Evolutionary conservation across 2,113 vertebrate species (phyloP).

Genomic region (Periophthalmus modestus): DNA sequence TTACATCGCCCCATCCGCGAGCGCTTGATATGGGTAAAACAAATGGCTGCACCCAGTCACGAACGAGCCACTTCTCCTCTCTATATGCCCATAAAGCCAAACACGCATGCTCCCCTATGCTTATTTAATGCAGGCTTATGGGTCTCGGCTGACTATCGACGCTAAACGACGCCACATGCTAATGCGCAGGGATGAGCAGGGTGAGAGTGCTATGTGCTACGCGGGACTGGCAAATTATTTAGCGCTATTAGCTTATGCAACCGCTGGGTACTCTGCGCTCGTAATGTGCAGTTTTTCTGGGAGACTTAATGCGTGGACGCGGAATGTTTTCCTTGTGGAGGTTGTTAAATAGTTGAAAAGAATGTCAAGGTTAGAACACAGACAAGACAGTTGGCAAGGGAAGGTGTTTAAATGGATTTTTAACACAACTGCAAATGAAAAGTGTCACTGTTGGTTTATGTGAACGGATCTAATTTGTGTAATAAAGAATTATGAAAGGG

Average conservation of each 20-base stretch:
- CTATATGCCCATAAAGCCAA: constrained; percentile 19
- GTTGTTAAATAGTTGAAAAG: not conserved
- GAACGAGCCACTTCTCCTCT: constrained; percentile 19
- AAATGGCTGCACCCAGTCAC: not conserved
- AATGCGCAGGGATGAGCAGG: constrained; percentile 25
- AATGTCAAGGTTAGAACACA: not conserved
- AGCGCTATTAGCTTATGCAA: constrained; percentile 31
- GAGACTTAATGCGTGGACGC: constrained; percentile 3
- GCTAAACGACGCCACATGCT: constrained; percentile 44
- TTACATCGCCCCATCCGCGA: not conserved
- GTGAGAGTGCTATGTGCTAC: constrained; percentile 24
- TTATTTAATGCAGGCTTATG: constrained; percentile 49
- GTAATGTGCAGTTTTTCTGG: constrained; percentile 18
- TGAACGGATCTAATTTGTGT: not conserved
- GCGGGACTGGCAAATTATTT: constrained; percentile 50
- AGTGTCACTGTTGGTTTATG: not conserved
- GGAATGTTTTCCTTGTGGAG: not conserved
- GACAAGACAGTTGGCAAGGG: not conserved
- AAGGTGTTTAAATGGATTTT: not conserved
- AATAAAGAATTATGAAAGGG: not conserved
- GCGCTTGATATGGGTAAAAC: not conserved
- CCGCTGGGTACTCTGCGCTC: constrained; percentile 3
- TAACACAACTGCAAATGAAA: not conserved
- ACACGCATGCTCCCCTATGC: constrained; percentile 10
- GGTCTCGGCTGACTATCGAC: constrained; percentile 44